Evolutionary conservation across 2,888 invertebrate genomes (phyloP).

Genomic region (Tipula unca): DNA sequence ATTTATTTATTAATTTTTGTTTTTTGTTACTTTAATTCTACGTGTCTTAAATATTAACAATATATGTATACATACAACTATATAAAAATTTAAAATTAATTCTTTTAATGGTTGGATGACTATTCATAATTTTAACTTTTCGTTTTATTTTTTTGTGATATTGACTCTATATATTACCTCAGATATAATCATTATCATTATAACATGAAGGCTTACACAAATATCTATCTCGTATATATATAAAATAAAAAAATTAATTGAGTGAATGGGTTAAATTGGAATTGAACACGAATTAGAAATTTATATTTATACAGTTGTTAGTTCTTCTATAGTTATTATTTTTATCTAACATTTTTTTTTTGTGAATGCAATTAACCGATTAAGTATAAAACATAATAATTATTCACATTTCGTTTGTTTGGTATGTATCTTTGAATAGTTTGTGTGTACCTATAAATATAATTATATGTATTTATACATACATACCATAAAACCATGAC

Average conservation of each 20-base stretch:
- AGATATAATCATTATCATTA: conserved; percentile 14
- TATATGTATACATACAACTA: no score
- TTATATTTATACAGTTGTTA: background rate
- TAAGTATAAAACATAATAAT: background rate
- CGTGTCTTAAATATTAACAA: background rate
- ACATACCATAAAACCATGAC: background rate
- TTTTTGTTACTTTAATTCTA: background rate
- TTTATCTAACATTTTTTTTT: background rate
- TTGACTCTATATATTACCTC: background rate
- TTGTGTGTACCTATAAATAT: background rate
- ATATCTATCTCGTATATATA: no score
- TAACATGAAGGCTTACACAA: background rate
- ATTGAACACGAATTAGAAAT: background rate
- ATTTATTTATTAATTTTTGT: background rate
- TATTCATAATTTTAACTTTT: background rate
- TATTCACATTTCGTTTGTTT: background rate
- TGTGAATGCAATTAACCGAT: background rate
- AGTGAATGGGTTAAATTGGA: background rate
- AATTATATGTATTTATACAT: background rate
- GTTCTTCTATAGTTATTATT: background rate
- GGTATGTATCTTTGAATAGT: background rate
- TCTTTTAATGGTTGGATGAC: background rate
- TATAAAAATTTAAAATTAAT: background rate
- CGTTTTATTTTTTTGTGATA: background rate
- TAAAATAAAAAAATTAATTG: background rate